Evolutionary conservation across 2,888 invertebrate species (phyloP), one percentile per base, ranked within the genome.

Genomic region (Atherix ibis): DNA sequence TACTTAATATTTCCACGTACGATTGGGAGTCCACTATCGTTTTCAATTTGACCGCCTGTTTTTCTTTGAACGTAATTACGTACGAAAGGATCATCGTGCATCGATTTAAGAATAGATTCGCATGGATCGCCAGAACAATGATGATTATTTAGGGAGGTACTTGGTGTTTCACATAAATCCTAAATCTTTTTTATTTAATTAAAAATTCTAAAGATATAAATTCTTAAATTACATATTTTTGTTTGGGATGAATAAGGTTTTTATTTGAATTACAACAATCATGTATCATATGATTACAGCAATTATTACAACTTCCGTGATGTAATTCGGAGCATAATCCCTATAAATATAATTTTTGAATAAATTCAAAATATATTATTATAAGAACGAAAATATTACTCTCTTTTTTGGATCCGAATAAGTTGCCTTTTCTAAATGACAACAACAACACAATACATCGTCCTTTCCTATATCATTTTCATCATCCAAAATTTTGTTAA

Each of bases 1-100:
- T 59, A 60, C 37, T 59, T 59, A 14, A 59, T 53, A 32, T 57
- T 59, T 3, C 57, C 59, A 4, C 56, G 50, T 18, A 58, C 34
- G 18, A 35, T 25, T 4, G 47, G 45, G 13, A 44, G 13, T 15
- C 26, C 33, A 25, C 36, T 38, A 19, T 35, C 36, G 29, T 46
- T 45, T 8, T 27, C 30, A 29, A 35, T 36, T 46, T 36, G 52
- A 49, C 6, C 54, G 54, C 32, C 34, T n/a, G 22, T 34, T 15
- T 36, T 34, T n/a, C 34, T 36, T 25, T 30, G 10, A 9, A 40
- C 16, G 9, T 31, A 26, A 18, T 37, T 36, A 5, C 22, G 17
- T 8, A 37, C 30, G 25, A 40, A 36, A 4, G 28, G 16, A 17
- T 18, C 18, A n/a, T 26, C n/a, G 5, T 5, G n/a, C 5, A 26